Evolutionary conservation across 2,797 vertebrate genomes (phyloP), one percentile per base, ranked within the genome.

Genomic region (Muscicapa comitata): DNA sequence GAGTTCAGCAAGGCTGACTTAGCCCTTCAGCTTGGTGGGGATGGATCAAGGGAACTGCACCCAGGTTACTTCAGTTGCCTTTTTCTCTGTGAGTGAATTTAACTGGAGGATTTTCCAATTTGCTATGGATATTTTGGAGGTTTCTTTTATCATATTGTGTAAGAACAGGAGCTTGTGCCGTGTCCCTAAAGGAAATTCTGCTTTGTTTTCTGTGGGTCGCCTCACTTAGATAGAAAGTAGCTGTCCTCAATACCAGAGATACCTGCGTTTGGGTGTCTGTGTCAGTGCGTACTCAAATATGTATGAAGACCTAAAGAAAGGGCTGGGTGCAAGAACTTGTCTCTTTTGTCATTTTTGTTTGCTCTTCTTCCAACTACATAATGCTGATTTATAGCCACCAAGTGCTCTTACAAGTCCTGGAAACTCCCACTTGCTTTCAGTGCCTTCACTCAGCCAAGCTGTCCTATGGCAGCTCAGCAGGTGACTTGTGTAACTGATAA

Each of bases 401-500:
- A 90, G 73, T 50, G 73, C 61, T 71, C 42, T 67, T 71, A 6
- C 18, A n/a, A 47, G 55, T 65, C 40, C 35, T 88, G 95, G 93
- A 61, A 95, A 87, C 94, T 93, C 91, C 84, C 61, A 37, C 31
- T 76, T 0, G 6, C 66, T 58, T 13, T 16, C 42, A 37, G 37
- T 31, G 65, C 29, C 65, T 74, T 86, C 17, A 65, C 86, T 55
- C 28, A 37, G 84, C 71, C 24, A 4, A 2, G n/a, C 89, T 68
- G 73, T 59, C 51, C 31, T 9, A 3, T 9, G 38, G 73, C 67
- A 25, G 71, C 68, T 68, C 57, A 16, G 31, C 0, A 43, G 24
- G 14, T 54, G 71, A 18, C 54, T 92, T 89, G 68, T 92, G 89
- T 94, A 88, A 91, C 78, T 54, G 76, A 86, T 93, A 88, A 67